These are phyloP conservation scores for Spodoptera exigua DNA, from an alignment of 2,888 invertebrate genomes.

Conservation along the genomic window DNA sequence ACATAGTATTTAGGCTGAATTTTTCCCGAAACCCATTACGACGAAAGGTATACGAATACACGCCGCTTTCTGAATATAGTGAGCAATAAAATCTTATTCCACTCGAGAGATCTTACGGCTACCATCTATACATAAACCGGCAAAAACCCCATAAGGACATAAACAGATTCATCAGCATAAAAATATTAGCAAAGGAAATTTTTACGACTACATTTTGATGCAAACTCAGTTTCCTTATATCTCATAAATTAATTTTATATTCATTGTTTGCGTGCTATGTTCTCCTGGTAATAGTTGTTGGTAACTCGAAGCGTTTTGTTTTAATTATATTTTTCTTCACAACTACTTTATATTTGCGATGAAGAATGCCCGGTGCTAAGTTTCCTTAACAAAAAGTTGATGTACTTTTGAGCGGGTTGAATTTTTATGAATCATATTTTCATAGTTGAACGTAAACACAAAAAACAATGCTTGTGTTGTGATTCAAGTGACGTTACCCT, in stretches of 20 bases:
- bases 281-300: slow-evolving; percentile 47
- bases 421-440: slow-evolving; percentile 3
- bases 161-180: slow-evolving; percentile 50
- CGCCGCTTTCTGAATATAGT: not conserved
- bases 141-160: slow-evolving; percentile 26
- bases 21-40: slow-evolving; percentile 5
- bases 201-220: slow-evolving; percentile 45
- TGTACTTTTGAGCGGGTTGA: not conserved
- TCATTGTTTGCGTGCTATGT: slow-evolving; percentile 53
- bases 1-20: no score
- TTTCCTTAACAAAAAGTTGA: slow-evolving; percentile 13
- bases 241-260: slow-evolving; percentile 58
- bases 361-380: slow-evolving; percentile 10
- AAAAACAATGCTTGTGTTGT: no score
- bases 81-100: slow-evolving; percentile 38
- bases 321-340: slow-evolving; percentile 53
- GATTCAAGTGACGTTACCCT: no score
- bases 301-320: slow-evolving; percentile 49
- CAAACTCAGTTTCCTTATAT: slow-evolving; percentile 45
- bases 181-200: slow-evolving; percentile 49
- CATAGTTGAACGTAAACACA: no score
- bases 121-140: slow-evolving; percentile 2
- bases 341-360: slow-evolving; percentile 42
- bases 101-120: slow-evolving; percentile 13
- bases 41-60: slow-evolving; percentile 11